Evolutionary conservation across 2,113 vertebrate species (phyloP), one percentile per base, ranked within the genome.

Genomic region (Lampris megalopsis): DNA sequence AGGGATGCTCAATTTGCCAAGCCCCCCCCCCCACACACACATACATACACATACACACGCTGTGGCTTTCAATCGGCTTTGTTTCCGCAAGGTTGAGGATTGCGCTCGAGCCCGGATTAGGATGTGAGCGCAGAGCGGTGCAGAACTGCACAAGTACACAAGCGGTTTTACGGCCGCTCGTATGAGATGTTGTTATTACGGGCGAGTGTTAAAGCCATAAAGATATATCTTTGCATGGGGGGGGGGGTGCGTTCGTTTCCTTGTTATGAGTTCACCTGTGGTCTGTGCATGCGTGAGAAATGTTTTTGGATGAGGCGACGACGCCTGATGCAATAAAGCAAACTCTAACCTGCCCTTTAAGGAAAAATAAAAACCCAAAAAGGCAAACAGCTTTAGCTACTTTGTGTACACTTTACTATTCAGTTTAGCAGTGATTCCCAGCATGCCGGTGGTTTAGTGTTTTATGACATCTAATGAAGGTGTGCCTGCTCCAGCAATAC

Each of bases 161-260:
- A 45, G 4, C 43, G 7, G 43, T 45, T 45, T 63, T 50, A 48
- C 7, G 6, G 1, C 5, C 48, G 43, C 43, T 45, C 2, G 7
- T 45, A 45, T 45, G 43, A 7, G 43, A 5, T 45, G 43, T 45
- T 45, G 43, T 45, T 45, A 7, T 45, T 7, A 45, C 24, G 24
- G 24, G 43, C 7, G 47, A n/a, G 0, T 40, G 10, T n/a, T 24
- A 5, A 58, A n/a, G 71, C 54, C 2, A n/a, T 58, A 49, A 81
- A 78, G 82, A 57, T 5, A 67, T 45, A 49, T 65, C 68, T 45
- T 1, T 63, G 11, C 6, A 0, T 57, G 60, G 72, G 47, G 61
- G 72, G 47, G 61, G 24, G 24, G 24, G 24, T 0, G 24, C 24
- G 24, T 24, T 24, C 24, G 24, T 24, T 24, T 24, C 24, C 24